Evolutionary conservation across 2,113 vertebrate genomes (phyloP).

Genomic region (Anser cygnoides): DNA sequence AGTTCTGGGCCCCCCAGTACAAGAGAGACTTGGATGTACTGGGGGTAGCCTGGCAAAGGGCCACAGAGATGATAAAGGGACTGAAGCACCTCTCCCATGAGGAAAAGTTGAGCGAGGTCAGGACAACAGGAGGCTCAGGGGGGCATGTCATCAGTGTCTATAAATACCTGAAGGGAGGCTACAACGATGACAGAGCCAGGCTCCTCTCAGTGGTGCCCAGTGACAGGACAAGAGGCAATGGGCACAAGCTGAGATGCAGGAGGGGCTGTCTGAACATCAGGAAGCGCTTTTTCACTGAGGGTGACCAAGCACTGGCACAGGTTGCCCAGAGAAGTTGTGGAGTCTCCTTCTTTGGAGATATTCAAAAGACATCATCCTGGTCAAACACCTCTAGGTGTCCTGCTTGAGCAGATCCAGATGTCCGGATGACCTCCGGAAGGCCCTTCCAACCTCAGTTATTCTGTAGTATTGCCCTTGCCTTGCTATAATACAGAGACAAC

Average conservation of each 20-base stretch:
- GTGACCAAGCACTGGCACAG: neutral
- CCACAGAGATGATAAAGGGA: neutral
- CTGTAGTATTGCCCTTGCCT: neutral
- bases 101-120: neutral
- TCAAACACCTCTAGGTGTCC: neutral
- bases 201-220: neutral
- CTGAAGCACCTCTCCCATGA: neutral
- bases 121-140: neutral
- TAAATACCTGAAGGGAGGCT: neutral
- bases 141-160: rapidly evolving
- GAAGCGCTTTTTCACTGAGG: neutral
- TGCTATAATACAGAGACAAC: neutral
- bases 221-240: neutral
- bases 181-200: neutral
- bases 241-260: neutral
- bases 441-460: neutral
- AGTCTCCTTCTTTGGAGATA: neutral
- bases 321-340: neutral
- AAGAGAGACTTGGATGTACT: neutral
- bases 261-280: neutral
- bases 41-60: neutral
- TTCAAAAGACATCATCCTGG: neutral
- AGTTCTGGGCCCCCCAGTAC: neutral
- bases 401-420: neutral
- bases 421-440: neutral